Evolutionary conservation across 2,888 invertebrate species (phyloP).

Genomic region (Trichogramma dendrolimi): DNA sequence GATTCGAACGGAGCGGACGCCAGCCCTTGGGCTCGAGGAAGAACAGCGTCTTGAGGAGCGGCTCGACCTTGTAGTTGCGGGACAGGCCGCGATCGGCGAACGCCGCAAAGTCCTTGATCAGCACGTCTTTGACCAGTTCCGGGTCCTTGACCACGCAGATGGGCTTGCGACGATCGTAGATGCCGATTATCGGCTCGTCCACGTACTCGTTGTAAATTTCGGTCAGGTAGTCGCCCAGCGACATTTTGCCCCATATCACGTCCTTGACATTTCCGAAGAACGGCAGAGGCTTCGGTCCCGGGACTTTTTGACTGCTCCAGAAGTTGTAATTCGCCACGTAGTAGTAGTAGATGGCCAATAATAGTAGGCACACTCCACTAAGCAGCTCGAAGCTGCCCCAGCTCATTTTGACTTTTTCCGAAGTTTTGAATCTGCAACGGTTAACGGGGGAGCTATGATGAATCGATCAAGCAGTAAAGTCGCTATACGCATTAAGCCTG

Average conservation of each 20-base stretch:
- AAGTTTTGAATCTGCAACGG: conserved; percentile 59
- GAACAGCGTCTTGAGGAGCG: conserved; percentile 46
- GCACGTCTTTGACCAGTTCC: conserved; percentile 36
- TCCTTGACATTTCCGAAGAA: conserved; percentile 52
- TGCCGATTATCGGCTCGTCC: conserved; percentile 32
- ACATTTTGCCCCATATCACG: conserved; percentile 40
- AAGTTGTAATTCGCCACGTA: conserved; percentile 47
- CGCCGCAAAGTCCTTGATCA: conserved; percentile 36
- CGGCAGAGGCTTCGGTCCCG: conserved; percentile 46
- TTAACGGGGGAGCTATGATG: conserved; percentile 58
- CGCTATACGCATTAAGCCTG: too few relatives aligned
- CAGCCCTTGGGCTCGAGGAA: conserved; percentile 48
- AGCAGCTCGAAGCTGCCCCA: conserved; percentile 30
- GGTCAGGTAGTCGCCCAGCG: conserved; percentile 45
- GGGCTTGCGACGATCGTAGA: conserved; percentile 32
- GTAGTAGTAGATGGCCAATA: conserved; percentile 40
- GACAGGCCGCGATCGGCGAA: conserved; percentile 35
- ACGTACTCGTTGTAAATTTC: conserved; percentile 40
- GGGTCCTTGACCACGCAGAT: conserved; percentile 34
- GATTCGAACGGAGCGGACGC: conserved; percentile 50
- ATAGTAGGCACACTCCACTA: conserved; percentile 15
- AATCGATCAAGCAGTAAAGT: too few relatives aligned
- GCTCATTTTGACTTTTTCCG: conserved; percentile 18
- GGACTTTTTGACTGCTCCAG: conserved; percentile 50
- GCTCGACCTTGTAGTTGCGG: conserved; percentile 37